Evolutionary conservation across 2,797 vertebrate species (phyloP).

Genomic region (Pantherophis vulpinus): DNA sequence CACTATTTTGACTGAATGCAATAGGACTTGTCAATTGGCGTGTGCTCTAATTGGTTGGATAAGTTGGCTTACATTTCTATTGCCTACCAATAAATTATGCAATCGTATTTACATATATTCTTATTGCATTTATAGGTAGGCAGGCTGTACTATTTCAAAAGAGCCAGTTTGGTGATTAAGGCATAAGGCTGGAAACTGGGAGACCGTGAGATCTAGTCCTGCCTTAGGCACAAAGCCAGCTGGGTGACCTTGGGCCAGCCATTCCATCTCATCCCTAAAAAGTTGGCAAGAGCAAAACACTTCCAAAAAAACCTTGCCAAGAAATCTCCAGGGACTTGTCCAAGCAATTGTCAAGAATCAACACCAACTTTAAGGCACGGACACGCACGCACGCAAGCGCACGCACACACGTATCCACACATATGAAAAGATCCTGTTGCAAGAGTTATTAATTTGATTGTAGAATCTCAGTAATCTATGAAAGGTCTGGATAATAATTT

Average conservation of each 20-base stretch:
- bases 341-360: neutral
- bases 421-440: neutral
- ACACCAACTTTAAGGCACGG: neutral
- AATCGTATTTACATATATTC: neutral
- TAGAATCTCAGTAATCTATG: neutral
- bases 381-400: rapidly evolving
- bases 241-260: neutral
- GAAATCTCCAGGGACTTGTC: neutral
- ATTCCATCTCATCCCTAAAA: neutral
- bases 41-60: neutral
- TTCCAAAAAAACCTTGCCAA: neutral
- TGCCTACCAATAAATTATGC: neutral
- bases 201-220: neutral
- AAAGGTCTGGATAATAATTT: neutral
- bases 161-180: neutral
- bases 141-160: neutral
- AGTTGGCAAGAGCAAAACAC: neutral
- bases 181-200: neutral
- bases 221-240: neutral
- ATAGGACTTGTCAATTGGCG: neutral
- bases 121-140: neutral
- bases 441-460: neutral
- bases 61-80: neutral
- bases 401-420: neutral
- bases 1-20: neutral